Evolutionary conservation across 2,888 invertebrate species (phyloP), one percentile per base, ranked within the genome.

Genomic region (Xanthia icteritia): DNA sequence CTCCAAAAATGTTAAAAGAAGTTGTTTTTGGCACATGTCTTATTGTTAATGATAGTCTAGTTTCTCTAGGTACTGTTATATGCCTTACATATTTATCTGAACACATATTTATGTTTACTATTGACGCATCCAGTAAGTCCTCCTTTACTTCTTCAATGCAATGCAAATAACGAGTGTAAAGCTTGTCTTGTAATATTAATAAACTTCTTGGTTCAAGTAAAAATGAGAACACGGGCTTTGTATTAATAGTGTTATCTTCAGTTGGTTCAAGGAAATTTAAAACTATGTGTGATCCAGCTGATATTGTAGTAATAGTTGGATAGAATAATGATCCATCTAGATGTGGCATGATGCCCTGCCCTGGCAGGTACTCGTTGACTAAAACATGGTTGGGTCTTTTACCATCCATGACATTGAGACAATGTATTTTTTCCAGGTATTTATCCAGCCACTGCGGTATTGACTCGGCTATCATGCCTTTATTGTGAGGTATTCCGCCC

Each of bases 311-410:
- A 75, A 99, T 98, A 23, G 98, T 98, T 0, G 99, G 99, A 93
- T 98, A 98, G 94, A 99, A 99, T 27, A 99, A 95, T 0, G 99
- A 98, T 0, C 99, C 99, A 96, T 99, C 99, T 42, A 98, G 97
- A 96, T 99, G 99, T 3, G 99, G 98, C 98, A 99, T 98, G 81
- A 99, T 99, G 23, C 99, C 99, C 95, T 99, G 99, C 0, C 99
- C 99, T 0, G 99, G 97, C 81, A 97, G 93, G 95, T 99, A 99
- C 94, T 99, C 99, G 96, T 99, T 99, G 0, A 99, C 98, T 56
- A 99, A 96, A 1, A 99, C 98, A 96, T 99, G 99, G 94, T 99
- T 99, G 0, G 99, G 98, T 79, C 97, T 97, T 83, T 97, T 97
- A 5, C 97, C 97, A 66, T 97, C 97, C 96, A 99, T 99, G 58